Evolutionary conservation across 1,140 invertebrate species (phyloP), one percentile per base, ranked within the genome.

Genomic region (Notospermus geniculatus): DNA sequence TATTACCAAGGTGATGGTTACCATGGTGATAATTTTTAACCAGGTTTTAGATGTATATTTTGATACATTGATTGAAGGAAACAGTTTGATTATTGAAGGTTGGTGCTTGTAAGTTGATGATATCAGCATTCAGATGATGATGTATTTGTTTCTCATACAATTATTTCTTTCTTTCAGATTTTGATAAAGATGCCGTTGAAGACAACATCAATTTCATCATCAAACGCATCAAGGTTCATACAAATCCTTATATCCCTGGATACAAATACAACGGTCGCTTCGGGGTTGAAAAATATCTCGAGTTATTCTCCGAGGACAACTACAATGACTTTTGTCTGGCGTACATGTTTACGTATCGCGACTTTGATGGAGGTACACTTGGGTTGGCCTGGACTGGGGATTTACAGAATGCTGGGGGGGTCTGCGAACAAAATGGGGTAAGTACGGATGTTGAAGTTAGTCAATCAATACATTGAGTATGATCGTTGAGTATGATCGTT

Each of bases 171-270:
- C 67, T 87, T 85, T 65, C 83, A 93, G 93, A 97, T 85, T 97
- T 97, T 78, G 93, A 96, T 82, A 88, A 90, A 80, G 92, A 95
- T 77, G 91, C 91, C 2, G 87, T 88, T 76, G 85, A 91, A 1
- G 93, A 97, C 80, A 93, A 93, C 78, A 95, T 97, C 68, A 92
- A 90, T 56, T 96, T 97, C 78, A 93, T 95, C 90, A 95, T 97
- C 69, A 97, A 97, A 82, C 86, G 93, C 63, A 92, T 97, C 66
- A 96, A 96, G 83, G 91, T 96, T 19, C 91, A 95, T 81, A 91
- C 91, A 25, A 85, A 87, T 70, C 89, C 92, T 66, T 88, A 88
- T 65, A 91, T 92, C 82, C 87, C 89, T 1, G 85, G 86, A 46
- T 96, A 96, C 82, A 86, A 92, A 69, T 96, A 93, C 81, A 90